These are phyloP conservation scores for Plecotus auritus DNA, from an alignment of 2,113 vertebrate genomes.

Conservation along the genomic window DNA sequence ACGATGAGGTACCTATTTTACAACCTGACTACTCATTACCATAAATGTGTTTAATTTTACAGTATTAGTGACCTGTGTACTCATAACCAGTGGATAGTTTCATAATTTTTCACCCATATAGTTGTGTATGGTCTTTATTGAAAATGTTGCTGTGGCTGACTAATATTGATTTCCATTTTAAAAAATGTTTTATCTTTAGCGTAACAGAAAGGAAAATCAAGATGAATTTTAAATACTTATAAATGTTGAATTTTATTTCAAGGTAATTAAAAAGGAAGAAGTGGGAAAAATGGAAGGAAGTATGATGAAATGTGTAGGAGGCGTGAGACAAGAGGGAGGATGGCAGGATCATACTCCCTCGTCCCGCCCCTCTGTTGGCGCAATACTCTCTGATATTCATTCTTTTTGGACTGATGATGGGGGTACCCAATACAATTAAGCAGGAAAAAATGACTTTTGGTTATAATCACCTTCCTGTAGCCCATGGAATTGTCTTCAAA, in stretches of 20 bases:
- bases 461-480: background rate
- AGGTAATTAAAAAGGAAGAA: background rate
- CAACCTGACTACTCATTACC: background rate
- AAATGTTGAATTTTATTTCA: background rate
- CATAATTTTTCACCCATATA: background rate
- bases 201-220: background rate
- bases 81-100: background rate
- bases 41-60: background rate
- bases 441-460: background rate
- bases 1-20: background rate
- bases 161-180: background rate
- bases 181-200: background rate
- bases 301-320: background rate
- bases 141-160: background rate
- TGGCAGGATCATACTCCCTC: no score
- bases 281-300: background rate
- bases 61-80: background rate
- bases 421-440: background rate
- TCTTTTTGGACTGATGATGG: background rate
- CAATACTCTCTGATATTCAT: background rate
- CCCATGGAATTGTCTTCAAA: background rate
- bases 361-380: rapidly evolving
- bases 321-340: no score
- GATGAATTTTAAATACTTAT: background rate
- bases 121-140: background rate